Percentiles rank a stretch among this genome's conserved stretches.
Conservation (phyloP, 2,113 vertebrate species). For the Antechinus flavipes region DNA sequence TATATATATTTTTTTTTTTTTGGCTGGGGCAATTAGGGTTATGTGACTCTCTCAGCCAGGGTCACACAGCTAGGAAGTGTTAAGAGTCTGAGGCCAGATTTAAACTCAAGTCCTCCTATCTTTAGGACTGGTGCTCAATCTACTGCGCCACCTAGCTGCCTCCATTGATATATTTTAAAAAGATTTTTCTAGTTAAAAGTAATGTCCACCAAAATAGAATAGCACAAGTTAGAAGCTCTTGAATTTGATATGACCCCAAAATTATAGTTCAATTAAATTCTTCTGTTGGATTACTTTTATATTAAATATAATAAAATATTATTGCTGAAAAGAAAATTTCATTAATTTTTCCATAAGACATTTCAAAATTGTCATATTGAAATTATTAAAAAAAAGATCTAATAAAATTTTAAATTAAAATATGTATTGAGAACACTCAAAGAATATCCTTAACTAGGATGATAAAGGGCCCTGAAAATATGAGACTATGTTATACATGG, state of each 20-base stretch:
- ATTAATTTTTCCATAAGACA: constrained; percentile 36
- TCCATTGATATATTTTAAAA: neutral
- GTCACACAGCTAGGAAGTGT: no score
- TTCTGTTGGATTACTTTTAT: neutral
- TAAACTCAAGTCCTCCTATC: no score
- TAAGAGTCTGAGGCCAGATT: no score
- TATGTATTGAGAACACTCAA: neutral
- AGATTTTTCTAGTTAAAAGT: neutral
- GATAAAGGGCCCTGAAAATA: neutral
- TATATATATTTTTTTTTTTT: neutral
- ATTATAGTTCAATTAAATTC: neutral
- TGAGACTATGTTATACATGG: neutral
- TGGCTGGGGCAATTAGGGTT: no score
- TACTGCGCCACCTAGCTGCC: no score
- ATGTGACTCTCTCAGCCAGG: no score
- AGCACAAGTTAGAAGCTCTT: neutral
- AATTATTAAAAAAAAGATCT: neutral
- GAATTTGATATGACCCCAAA: constrained; percentile 25
- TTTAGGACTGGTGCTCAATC: no score
- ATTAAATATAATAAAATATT: neutral
- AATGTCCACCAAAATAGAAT: neutral
- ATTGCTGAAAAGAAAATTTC: constrained; percentile 8
- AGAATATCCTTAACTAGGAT: neutral
- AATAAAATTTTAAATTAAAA: neutral
- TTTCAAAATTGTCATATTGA: neutral